A percentile compares a stretch with the other conserved stretches of the same genome.
phyloP scores from a whole-genome alignment of 2,888 invertebrate species.

The Cantharis flavilabris region DNA sequence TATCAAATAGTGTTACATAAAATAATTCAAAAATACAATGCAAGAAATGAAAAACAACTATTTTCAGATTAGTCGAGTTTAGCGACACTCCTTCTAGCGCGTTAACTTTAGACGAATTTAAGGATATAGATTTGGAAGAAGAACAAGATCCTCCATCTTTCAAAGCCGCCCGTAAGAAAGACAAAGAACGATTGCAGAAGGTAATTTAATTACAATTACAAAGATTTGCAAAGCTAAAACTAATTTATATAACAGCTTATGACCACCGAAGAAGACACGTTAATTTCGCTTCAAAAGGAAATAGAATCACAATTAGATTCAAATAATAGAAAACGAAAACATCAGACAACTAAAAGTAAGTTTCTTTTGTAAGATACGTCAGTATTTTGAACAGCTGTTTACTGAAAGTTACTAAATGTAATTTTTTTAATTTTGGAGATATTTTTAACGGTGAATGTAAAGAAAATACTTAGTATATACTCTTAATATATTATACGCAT shows the following conservation, averaged over 20 bases:
- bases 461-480: no score
- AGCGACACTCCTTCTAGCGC: slow-evolving; percentile 95
- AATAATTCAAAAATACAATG: no score
- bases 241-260: slow-evolving; percentile 33
- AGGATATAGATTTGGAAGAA: slow-evolving; percentile 94
- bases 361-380: neutral
- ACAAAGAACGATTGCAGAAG: slow-evolving; percentile 82
- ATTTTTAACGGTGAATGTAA: no score
- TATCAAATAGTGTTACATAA: no score
- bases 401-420: neutral
- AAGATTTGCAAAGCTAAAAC: no score
- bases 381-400: neutral
- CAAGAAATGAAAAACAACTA: neutral
- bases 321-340: slow-evolving; percentile 56
- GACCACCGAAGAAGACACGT: slow-evolving; percentile 67
- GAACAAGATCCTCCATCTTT: slow-evolving; percentile 97
- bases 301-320: slow-evolving; percentile 83
- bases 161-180: slow-evolving; percentile 86
- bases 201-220: slow-evolving; percentile 51
- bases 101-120: slow-evolving; percentile 94
- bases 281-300: slow-evolving; percentile 81
- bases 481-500: neutral
- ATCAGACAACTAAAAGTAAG: neutral
- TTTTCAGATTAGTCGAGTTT: slow-evolving; percentile 81
- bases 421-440: neutral